These are phyloP conservation scores for Campaea margaritaria DNA, from an alignment of 2,888 invertebrate genomes.

Conservation along the genomic window DNA sequence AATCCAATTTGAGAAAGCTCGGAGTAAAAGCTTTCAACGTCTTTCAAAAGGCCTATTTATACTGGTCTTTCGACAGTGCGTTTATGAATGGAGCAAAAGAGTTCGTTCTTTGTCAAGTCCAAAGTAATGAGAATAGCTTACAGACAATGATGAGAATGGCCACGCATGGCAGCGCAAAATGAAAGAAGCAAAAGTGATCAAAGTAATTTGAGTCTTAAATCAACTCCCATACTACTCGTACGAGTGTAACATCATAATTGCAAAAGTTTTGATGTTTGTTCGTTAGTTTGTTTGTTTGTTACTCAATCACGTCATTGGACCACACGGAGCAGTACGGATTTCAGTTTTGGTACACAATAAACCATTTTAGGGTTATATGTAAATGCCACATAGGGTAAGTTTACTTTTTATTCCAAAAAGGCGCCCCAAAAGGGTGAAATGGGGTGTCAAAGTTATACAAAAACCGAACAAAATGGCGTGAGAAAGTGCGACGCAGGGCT, in stretches of 20 bases:
- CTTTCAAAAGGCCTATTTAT: slow-evolving; percentile 46
- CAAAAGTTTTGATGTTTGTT: background rate
- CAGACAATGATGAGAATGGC: slow-evolving; percentile 46
- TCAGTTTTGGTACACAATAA: no score
- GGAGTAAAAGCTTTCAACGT: slow-evolving; percentile 27
- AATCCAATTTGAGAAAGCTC: slow-evolving; percentile 49
- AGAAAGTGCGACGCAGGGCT: no score
- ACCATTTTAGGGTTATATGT: no score
- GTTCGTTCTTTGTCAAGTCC: slow-evolving; percentile 51
- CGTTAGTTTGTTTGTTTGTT: background rate
- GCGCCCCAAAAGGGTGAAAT: no score
- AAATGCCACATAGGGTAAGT: no score
- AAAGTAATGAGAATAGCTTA: slow-evolving; percentile 46
- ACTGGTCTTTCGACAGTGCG: slow-evolving; percentile 50
- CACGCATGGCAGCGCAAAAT: slow-evolving; percentile 45
- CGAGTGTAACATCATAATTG: background rate
- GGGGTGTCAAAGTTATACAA: no score
- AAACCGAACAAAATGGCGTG: no score
- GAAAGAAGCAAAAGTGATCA: slow-evolving; percentile 8
- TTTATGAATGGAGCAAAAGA: slow-evolving; percentile 49
- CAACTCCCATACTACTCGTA: background rate
- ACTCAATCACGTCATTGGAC: no score
- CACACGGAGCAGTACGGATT: no score
- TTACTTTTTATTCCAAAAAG: no score
- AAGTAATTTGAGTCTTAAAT: no score